Evolutionary conservation across 2,888 invertebrate genomes (phyloP), one percentile per base, ranked within the genome.

Genomic region (Epinotia demarniana): DNA sequence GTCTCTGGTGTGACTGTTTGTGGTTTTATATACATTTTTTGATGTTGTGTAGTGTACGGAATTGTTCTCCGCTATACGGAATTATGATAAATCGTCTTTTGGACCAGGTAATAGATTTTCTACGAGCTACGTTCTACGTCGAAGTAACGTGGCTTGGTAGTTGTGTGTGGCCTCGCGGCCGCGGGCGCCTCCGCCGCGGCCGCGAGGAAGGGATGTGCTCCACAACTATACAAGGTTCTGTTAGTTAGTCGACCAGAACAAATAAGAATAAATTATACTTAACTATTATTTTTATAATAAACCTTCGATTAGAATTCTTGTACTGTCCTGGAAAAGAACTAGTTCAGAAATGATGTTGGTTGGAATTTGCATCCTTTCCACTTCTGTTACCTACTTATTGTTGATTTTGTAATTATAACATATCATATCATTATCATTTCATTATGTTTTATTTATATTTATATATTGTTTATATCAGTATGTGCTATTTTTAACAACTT

Each of bases 31-130:
- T 78, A 79, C 77, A 76, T 79, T 78, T 74, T 77, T 75, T 74
- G 73, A 80, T 80, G 81, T 79, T 79, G 80, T 81, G 78, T 79
- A 68, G 58, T 75, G 72, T 79, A 76, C 79, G 78, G 77, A 78
- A 80, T 79, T 77, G 33, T 73, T 73, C 71, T 71, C 71, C 71
- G 71, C 71, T 75, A 66, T 75, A 70, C 19, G 70, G 75, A 57
- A 71, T 70, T 64, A 66, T 49, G 58, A 18, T 61, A 71, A 64
- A 79, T 77, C 76, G 79, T 79, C 72, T 74, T 77, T 78, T 79
- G 79, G 80, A 80, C 78, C 79, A 79, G 76, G 69, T 72, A 70
- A 13, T 80, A 80, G 77, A 77, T 70, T 72, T 73, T 69, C 60
- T 73, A 74, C 63, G 67, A 63, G 63, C 74, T 71, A 61, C 68